Evolutionary conservation across 1,140 invertebrate species (phyloP).

Genomic region (Chironomus striatipennis): DNA sequence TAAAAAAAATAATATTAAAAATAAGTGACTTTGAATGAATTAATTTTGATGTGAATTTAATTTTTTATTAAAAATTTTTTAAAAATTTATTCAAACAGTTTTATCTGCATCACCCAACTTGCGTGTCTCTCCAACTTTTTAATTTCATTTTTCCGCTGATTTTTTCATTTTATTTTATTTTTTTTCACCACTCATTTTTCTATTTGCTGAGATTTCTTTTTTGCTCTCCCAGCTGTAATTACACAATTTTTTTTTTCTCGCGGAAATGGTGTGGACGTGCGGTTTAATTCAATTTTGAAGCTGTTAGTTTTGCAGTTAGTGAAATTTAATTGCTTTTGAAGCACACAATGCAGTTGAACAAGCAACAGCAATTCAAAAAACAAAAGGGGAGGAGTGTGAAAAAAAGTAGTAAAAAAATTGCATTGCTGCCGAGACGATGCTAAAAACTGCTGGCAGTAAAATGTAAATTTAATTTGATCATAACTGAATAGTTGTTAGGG

Average conservation of each 20-base stretch:
- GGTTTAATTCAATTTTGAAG: conserved; percentile 24
- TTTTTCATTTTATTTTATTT: too few relatives aligned
- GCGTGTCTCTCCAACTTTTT: too few relatives aligned
- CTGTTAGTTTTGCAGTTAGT: conserved; percentile 22
- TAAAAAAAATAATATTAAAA: too few relatives aligned
- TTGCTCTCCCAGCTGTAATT: not conserved
- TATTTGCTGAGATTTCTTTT: conserved; percentile 20
- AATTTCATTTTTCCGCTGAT: too few relatives aligned
- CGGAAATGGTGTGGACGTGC: conserved; percentile 10
- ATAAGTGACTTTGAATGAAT: too few relatives aligned
- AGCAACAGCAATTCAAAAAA: not conserved
- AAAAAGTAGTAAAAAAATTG: not conserved
- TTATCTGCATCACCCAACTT: too few relatives aligned
- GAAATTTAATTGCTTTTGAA: conserved; percentile 22
- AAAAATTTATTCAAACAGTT: too few relatives aligned
- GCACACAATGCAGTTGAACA: too few relatives aligned
- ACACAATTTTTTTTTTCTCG: not conserved
- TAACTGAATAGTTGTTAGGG: not conserved
- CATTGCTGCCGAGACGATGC: not conserved
- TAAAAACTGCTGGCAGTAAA: conserved; percentile 18
- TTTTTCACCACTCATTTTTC: not conserved
- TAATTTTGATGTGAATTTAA: too few relatives aligned
- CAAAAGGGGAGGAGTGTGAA: not conserved
- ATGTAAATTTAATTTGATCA: conserved; percentile 22
- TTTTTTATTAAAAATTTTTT: too few relatives aligned